Evolutionary conservation across 2,797 vertebrate genomes (phyloP), one percentile per base, ranked within the genome.

Genomic region (Ibycter americanus): DNA sequence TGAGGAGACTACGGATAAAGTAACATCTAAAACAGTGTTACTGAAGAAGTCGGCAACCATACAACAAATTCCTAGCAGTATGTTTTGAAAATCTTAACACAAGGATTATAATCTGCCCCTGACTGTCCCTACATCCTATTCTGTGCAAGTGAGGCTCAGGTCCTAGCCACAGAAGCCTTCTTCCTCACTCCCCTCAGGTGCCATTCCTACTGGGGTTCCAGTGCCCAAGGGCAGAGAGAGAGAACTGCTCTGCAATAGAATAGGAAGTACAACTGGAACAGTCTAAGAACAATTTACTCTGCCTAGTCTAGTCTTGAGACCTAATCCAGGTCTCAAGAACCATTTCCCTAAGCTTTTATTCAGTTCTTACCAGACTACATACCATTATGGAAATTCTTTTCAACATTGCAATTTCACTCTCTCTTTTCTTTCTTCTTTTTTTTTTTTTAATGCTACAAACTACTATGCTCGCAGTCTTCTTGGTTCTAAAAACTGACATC

Each of bases 151-250:
- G 25, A 51, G 32, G 8, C 34, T 63, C 29, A 59, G 23, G 11
- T 59, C 20, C 63, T 47, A 42, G 52, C 36, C 52, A 78, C 12
- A 67, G 36, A 82, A 59, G 12, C 14, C 4, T 2, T 52, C 29
- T 38, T 36, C 54, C 14, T 15, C 25, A 18, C 7, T 15, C 19
- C 20, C 14, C 3, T 1, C n/a, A 61, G 44, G 17, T 68, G 38
- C 36, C 15, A 21, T 49, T 82, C 29, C 61, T 49, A 29, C 27
- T 22, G 36, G 15, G 8, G 54, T 78, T 55, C n/a, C 55, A 31
- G 4, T 1, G 4, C 26, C 25, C 1, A 0, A 71, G 23, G 27
- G 26, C 55, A 83, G 16, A 0, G 0, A 0, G 0, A 42, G 1
- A 90, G 18, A 65, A 59, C 25, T 1, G 1, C 44, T n/a, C 20